Conservation (phyloP, 2,113 vertebrate species). For the Neoarius graeffei region DNA sequence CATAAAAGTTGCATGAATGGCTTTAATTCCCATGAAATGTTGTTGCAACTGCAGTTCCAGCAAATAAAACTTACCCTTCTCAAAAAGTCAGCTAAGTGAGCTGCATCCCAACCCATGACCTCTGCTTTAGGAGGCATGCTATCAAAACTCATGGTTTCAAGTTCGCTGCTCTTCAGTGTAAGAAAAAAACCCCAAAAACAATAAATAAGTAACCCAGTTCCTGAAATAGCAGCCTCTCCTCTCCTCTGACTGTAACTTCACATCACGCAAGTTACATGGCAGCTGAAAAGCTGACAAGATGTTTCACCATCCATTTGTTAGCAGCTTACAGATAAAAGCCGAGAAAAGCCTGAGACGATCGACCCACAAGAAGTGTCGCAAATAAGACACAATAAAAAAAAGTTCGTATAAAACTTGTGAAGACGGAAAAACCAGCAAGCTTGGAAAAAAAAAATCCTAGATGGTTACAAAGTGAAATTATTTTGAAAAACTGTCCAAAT, state of each 20-base stretch:
- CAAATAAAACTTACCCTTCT: conserved; percentile 64
- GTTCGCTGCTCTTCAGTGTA: not conserved
- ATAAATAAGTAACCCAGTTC: conserved; percentile 9
- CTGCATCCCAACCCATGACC: conserved; percentile 80
- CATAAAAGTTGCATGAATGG: not conserved
- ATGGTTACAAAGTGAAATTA: not conserved
- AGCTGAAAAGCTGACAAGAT: not conserved
- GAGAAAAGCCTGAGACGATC: not conserved
- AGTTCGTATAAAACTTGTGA: not conserved
- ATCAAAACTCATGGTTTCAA: conserved; percentile 77
- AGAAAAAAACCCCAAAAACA: not conserved
- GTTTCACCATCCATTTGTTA: not conserved
- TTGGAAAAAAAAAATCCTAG: not conserved
- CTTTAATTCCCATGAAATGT: not conserved
- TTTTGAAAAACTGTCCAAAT: not conserved
- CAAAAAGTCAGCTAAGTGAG: conserved; percentile 81
- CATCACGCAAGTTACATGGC: not conserved
- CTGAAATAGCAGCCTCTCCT: not conserved
- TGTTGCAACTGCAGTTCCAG: not conserved
- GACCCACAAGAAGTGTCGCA: not conserved
- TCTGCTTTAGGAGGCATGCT: conserved; percentile 78
- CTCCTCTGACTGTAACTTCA: not conserved
- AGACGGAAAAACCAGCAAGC: not conserved
- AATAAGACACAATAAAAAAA: not conserved
- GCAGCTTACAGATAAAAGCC: not conserved